A percentile compares a stretch with the other conserved stretches of the same genome.
Conservation (phyloP, 2,113 vertebrate species). For the Eurypyga helias region DNA sequence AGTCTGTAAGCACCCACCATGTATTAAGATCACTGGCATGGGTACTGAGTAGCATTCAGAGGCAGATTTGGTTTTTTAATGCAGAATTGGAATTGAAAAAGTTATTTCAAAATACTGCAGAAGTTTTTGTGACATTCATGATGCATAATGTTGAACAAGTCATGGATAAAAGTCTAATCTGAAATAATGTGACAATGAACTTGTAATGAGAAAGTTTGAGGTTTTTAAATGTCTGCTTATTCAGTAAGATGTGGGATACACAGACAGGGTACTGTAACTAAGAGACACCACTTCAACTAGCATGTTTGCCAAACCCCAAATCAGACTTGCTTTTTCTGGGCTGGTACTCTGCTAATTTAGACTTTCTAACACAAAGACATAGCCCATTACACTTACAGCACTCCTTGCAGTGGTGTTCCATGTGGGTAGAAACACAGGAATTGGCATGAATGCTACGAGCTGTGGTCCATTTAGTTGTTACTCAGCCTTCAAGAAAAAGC, state of each 20-base stretch:
- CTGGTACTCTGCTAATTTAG: background rate
- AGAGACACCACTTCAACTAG: background rate
- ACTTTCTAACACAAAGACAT: background rate
- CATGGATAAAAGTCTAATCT: background rate
- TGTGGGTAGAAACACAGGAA: background rate
- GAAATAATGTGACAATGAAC: background rate
- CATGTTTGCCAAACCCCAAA: background rate
- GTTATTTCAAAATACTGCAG: background rate
- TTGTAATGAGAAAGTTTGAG: background rate
- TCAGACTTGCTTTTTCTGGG: background rate
- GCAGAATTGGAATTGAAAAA: background rate
- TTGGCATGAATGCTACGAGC: background rate
- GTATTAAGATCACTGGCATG: background rate
- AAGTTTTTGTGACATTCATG: background rate
- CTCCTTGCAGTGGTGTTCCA: background rate
- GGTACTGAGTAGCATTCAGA: background rate
- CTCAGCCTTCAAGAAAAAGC: background rate
- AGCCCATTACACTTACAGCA: background rate
- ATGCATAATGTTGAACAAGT: background rate
- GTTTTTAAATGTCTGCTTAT: background rate
- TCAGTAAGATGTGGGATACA: background rate
- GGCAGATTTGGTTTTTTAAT: background rate
- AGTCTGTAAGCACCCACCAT: background rate
- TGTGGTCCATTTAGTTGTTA: background rate
- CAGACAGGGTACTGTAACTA: background rate